Conservation (phyloP, 2,888 invertebrate genomes). For the Phymatocera aterrima region DNA sequence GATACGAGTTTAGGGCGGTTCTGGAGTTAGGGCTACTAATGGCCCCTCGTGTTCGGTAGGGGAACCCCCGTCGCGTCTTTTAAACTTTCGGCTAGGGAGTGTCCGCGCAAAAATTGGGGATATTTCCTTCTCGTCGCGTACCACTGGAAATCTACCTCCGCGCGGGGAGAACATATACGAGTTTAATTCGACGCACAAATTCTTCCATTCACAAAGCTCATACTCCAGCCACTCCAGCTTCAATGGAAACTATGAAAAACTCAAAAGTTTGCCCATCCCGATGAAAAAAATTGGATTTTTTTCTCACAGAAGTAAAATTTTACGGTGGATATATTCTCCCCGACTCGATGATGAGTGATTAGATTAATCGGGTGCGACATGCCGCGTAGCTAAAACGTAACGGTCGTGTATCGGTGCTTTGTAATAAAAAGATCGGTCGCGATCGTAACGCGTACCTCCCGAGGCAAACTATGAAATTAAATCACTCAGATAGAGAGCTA, state of each 20-base stretch:
- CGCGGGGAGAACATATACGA: neutral
- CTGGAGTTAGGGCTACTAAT: conserved; percentile 41
- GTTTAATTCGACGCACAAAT: conserved; percentile 10
- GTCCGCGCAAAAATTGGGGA: conserved; percentile 29
- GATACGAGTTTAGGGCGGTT: conserved; percentile 35
- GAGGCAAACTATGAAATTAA: too few relatives aligned
- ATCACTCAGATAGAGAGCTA: neutral
- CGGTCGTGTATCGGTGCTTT: too few relatives aligned
- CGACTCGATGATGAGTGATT: too few relatives aligned
- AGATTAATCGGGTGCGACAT: too few relatives aligned
- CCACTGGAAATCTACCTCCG: conserved; percentile 18
- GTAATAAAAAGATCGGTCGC: too few relatives aligned
- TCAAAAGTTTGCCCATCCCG: neutral
- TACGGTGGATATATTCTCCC: too few relatives aligned
- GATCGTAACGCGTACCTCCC: too few relatives aligned
- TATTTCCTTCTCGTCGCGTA: conserved; percentile 30
- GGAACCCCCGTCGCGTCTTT: conserved; percentile 28
- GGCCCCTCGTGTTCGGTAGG: conserved; percentile 39
- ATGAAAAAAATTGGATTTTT: too few relatives aligned
- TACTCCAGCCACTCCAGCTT: neutral
- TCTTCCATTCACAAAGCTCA: conserved; percentile 1
- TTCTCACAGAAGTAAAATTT: too few relatives aligned
- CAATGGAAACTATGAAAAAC: neutral
- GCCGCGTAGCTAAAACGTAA: too few relatives aligned
- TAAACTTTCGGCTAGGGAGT: conserved; percentile 40